Percentiles rank a stretch among this genome's conserved stretches.
Evolutionary conservation across 2,113 vertebrate genomes (phyloP).

Genomic region (Trogon melanurus): DNA sequence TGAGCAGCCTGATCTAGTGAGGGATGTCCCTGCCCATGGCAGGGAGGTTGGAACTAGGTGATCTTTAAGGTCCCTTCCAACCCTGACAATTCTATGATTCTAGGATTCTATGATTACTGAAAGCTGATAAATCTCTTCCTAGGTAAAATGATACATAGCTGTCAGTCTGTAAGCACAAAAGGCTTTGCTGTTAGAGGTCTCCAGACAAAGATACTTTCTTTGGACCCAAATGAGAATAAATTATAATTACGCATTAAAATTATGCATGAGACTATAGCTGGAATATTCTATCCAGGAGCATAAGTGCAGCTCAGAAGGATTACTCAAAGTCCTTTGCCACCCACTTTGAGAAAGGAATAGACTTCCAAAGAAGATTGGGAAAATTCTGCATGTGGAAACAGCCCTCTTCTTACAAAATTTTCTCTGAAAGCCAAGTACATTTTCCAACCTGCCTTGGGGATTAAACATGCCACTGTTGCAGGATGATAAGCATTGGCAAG

Average conservation of each 20-base stretch:
- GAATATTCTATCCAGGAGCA: neutral
- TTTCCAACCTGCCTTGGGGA: neutral
- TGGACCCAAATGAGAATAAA: neutral
- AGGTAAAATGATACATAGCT: neutral
- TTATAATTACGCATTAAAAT: neutral
- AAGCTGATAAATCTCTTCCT: neutral
- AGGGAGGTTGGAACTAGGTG: too few species aligned
- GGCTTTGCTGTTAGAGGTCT: neutral
- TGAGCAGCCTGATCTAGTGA: too few species aligned
- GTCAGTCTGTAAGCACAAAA: neutral
- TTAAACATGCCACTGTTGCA: neutral
- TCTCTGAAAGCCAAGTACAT: neutral
- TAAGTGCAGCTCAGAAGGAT: neutral
- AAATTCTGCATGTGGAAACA: neutral
- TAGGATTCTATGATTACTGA: neutral
- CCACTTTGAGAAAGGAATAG: neutral
- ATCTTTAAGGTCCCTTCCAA: too few species aligned
- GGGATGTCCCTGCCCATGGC: too few species aligned
- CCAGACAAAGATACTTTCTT: neutral
- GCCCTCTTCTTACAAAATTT: neutral
- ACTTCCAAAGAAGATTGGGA: neutral
- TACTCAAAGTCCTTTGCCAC: neutral
- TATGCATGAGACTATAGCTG: neutral
- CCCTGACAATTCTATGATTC: too few species aligned
- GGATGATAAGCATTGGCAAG: neutral